Conservation (phyloP, 2,888 invertebrate genomes). For the Neocrepidodera transversa region DNA sequence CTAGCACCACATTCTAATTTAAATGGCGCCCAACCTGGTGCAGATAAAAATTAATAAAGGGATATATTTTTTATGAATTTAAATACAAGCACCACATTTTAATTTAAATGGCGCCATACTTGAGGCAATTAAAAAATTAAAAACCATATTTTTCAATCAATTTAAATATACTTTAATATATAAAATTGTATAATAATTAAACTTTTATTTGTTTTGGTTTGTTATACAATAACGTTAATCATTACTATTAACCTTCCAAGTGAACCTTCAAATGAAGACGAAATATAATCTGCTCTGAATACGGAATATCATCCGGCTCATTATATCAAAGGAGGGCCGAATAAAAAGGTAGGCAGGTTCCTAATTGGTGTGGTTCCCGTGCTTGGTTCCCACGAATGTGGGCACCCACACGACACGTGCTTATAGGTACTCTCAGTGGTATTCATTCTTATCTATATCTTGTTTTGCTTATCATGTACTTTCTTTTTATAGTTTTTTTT, state of each 20-base stretch:
- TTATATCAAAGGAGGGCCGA: slow-evolving; percentile 27
- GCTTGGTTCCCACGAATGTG: slow-evolving; percentile 49
- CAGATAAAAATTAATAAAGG: no score
- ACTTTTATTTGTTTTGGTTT: no score
- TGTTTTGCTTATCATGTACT: slow-evolving; percentile 30
- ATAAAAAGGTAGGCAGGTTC: slow-evolving; percentile 41
- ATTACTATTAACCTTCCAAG: not conserved
- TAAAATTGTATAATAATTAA: no score
- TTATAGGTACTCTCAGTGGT: slow-evolving; percentile 25
- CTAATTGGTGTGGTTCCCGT: slow-evolving; percentile 50
- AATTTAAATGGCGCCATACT: no score
- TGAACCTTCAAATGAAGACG: slow-evolving; percentile 11
- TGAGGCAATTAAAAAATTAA: no score
- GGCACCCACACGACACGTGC: slow-evolving; percentile 52
- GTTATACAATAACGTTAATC: not conserved
- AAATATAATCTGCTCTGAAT: slow-evolving; percentile 23
- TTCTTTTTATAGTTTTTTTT: slow-evolving; percentile 23
- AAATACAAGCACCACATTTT: no score
- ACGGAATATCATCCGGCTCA: slow-evolving; percentile 30
- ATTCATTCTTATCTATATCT: slow-evolving; percentile 42
- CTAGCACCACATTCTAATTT: no score
- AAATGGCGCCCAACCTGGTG: no score
- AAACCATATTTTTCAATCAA: no score
- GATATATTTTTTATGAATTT: no score
- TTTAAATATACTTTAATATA: no score